Percentiles rank a stretch among this genome's conserved stretches.
These are phyloP conservation scores for Drosophila aldrichi DNA, from an alignment of 2,888 invertebrate genomes.

Conservation along the genomic window DNA sequence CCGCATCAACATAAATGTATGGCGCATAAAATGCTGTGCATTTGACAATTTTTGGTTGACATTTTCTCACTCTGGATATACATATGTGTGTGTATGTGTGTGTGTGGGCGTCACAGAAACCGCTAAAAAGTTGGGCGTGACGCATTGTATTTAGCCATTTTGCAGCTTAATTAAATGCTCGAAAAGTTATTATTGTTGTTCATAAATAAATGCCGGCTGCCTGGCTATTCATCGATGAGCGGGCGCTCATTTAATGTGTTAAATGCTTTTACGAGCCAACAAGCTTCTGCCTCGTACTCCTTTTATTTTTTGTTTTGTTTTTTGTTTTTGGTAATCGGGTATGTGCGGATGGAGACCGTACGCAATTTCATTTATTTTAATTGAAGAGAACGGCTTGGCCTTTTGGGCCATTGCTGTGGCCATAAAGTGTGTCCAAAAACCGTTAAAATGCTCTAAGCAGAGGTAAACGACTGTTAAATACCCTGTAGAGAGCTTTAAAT, in stretches of 20 bases:
- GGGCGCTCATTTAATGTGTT: constrained; percentile 50
- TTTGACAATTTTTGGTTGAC: constrained; percentile 77
- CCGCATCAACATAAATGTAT: constrained; percentile 81
- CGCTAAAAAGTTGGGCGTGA: constrained; percentile 52
- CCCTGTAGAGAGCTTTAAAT: constrained; percentile 1
- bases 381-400: constrained; percentile 48
- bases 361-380: constrained; percentile 72
- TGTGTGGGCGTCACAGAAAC: constrained; percentile 36
- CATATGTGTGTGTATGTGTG: constrained; percentile 15
- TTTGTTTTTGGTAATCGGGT: neutral
- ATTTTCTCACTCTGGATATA: constrained; percentile 39
- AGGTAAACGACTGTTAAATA: neutral
- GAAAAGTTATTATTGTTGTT: constrained; percentile 67
- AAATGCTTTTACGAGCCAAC: constrained; percentile 57
- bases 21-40: constrained; percentile 70
- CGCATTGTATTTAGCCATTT: constrained; percentile 52
- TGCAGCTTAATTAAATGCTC: constrained; percentile 67
- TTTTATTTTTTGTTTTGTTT: neutral
- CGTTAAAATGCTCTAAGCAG: neutral
- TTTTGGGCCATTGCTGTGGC: constrained; percentile 33
- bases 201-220: constrained; percentile 61
- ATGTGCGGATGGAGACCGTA: neutral
- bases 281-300: constrained; percentile 6
- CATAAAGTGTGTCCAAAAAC: constrained; percentile 50
- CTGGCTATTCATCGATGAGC: constrained; percentile 60